phyloP scores from a whole-genome alignment of 2,113 vertebrate species.

The Conger conger region DNA sequence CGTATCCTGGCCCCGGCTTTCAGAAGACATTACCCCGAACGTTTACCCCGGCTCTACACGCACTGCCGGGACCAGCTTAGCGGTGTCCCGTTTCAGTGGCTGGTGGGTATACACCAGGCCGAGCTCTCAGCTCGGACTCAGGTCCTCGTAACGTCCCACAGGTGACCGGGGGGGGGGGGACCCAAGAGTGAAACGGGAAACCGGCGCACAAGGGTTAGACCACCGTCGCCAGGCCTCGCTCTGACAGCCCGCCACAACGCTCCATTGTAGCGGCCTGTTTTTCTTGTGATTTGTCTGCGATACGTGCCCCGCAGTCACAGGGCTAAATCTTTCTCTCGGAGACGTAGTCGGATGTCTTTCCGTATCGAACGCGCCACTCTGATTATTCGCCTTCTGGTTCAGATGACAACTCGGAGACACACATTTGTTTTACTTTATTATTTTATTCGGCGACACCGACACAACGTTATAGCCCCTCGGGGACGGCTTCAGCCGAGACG shows the following conservation, averaged over 20 bases:
- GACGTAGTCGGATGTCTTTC: neutral
- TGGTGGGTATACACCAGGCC: neutral
- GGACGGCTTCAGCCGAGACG: neutral
- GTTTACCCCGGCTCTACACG: neutral
- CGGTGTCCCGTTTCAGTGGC: neutral
- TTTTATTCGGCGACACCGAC: neutral
- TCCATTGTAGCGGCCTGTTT: neutral
- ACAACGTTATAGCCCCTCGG: constrained; percentile 15
- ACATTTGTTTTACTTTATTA: neutral
- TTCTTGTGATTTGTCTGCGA: neutral
- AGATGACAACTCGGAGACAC: neutral
- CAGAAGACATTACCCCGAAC: neutral
- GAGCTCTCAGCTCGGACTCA: neutral
- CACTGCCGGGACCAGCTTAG: neutral
- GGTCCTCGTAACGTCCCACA: neutral
- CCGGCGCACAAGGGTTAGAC: constrained; percentile 10
- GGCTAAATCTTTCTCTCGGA: neutral
- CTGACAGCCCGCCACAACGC: constrained; percentile 6
- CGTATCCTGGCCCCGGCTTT: neutral
- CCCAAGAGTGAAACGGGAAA: constrained; percentile 5
- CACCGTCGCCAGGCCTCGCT: constrained; percentile 3
- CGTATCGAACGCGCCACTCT: neutral
- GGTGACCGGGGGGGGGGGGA: neutral
- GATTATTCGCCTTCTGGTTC: neutral
- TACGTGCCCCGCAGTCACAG: neutral